Percentiles rank a stretch among this genome's conserved stretches.
Conservation (phyloP, 1,140 invertebrate genomes). For the Chrysoperla carnea region DNA sequence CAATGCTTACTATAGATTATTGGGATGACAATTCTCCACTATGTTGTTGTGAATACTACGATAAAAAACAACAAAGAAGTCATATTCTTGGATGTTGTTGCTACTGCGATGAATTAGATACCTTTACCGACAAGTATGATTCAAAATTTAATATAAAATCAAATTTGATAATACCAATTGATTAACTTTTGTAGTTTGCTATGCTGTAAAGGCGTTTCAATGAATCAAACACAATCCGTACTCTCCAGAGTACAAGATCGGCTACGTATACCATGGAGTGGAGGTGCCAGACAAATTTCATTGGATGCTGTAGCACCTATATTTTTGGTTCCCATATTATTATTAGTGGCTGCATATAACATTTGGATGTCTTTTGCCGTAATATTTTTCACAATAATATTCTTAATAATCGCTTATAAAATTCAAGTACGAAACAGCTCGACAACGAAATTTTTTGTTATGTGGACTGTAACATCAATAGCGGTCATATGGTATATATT, state of each 20-base stretch:
- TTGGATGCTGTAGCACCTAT: conserved; percentile 41
- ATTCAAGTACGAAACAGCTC: conserved; percentile 28
- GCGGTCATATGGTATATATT: conserved; percentile 43
- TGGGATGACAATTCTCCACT: conserved; percentile 15
- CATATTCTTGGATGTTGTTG: conserved; percentile 37
- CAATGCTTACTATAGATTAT: background rate
- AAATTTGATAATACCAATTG: background rate
- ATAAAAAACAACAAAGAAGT: conserved; percentile 24
- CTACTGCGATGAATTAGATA: conserved; percentile 34
- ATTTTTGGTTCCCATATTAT: conserved; percentile 36
- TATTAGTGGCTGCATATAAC: conserved; percentile 37
- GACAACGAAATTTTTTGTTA: conserved; percentile 41
- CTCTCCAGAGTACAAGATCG: conserved; percentile 30
- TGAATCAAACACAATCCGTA: conserved; percentile 5
- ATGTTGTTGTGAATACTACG: conserved; percentile 38
- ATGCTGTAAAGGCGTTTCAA: conserved; percentile 10
- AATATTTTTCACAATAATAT: conserved; percentile 37
- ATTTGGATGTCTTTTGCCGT: conserved; percentile 34
- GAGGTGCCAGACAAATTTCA: conserved; percentile 30
- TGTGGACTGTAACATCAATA: conserved; percentile 45
- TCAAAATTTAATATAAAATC: background rate
- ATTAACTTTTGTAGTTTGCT: conserved; percentile 10
- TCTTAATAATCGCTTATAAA: conserved; percentile 39
- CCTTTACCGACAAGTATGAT: conserved; percentile 24
- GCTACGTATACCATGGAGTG: conserved; percentile 32